Conservation (phyloP, 2,113 vertebrate genomes). For the Tonatia bakeri region DNA sequence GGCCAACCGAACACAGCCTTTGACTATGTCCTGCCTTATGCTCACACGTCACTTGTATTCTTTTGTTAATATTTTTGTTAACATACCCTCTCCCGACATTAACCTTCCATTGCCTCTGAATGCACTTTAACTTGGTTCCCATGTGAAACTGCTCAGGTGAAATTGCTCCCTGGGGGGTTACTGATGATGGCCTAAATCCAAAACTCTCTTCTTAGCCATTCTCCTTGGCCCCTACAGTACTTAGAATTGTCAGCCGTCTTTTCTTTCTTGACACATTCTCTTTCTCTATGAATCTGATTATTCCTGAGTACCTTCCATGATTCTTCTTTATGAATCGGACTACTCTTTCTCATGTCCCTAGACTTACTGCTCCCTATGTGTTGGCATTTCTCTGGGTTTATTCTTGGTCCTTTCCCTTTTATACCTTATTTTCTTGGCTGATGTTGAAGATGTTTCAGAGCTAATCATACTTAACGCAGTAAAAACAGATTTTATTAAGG, state of each 20-base stretch:
- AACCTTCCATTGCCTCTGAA: not conserved
- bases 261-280: not conserved
- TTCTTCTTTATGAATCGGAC: not conserved
- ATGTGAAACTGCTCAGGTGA: not conserved
- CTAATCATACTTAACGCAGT: not conserved
- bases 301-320: not conserved
- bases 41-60: not conserved
- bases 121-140: not conserved
- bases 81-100: not conserved
- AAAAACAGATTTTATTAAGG: not conserved
- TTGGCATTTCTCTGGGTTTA: not conserved
- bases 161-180: not conserved
- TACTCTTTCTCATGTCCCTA: not conserved
- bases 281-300: not conserved
- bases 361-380: not conserved
- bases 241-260: not conserved
- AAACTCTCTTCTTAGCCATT: not conserved
- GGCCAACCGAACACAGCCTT: not conserved
- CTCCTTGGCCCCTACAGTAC: not conserved
- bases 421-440: not conserved
- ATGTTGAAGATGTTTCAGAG: not conserved
- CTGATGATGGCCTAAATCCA: not conserved
- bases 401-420: not conserved
- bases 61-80: not conserved
- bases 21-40: not conserved